Conservation (phyloP, 2,797 vertebrate species). For the Monodelphis domestica region DNA sequence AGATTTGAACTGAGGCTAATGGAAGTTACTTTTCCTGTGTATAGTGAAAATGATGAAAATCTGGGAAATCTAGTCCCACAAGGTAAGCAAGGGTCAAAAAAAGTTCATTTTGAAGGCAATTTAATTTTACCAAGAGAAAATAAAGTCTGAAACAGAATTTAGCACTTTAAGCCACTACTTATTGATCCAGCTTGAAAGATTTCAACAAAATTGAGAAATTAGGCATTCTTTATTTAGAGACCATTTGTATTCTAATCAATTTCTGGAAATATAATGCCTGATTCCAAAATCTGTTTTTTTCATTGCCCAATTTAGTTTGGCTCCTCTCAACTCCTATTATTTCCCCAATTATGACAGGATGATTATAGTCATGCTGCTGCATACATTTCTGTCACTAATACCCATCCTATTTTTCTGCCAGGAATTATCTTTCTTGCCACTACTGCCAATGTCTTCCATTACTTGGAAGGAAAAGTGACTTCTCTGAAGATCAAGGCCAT, state of each 20-base stretch:
- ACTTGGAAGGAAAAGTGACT: background rate
- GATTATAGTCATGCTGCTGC: background rate
- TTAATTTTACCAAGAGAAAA: conserved; percentile 39
- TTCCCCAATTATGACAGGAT: background rate
- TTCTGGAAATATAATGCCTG: background rate
- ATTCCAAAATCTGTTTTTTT: conserved; percentile 6
- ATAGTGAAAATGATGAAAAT: background rate
- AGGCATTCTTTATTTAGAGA: conserved; percentile 1
- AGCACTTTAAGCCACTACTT: background rate
- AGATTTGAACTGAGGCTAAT: conserved; percentile 1
- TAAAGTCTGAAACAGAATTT: conserved; percentile 5
- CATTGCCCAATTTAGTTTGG: background rate
- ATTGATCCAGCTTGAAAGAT: conserved; percentile 14
- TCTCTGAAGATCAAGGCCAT: background rate
- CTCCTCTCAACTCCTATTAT: background rate
- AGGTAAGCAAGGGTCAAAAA: background rate
- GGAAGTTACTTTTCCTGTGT: background rate
- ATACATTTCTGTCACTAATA: conserved; percentile 12
- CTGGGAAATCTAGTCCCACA: background rate
- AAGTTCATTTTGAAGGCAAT: conserved; percentile 28
- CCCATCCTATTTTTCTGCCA: conserved; percentile 16
- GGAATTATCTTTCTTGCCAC: background rate
- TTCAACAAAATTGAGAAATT: conserved; percentile 26
- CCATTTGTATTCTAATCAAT: background rate
- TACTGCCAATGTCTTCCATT: background rate